Base-by-base conservation (phyloP, 37 sponge, comb jelly and placozoan genomes). In the Bolinopsis microptera region DNA sequence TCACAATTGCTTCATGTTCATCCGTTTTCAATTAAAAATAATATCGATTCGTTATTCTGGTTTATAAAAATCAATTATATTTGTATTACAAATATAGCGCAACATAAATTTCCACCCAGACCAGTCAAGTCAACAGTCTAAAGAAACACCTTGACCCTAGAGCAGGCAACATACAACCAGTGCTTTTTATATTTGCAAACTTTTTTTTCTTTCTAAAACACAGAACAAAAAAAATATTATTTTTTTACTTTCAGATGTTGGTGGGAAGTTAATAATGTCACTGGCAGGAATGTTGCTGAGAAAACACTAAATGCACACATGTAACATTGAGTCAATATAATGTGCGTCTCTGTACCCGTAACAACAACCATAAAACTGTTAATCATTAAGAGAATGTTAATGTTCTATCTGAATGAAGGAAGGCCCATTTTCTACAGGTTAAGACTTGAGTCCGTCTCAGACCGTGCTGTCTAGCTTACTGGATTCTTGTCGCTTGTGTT, bases 11-110 rank as follows among this genome's bases (percentile, higher is more conserved):
- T n/a, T n/a, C n/a, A n/a, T n/a, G n/a, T n/a, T n/a, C n/a, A n/a
- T n/a, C n/a, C n/a, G n/a, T n/a, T n/a, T n/a, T n/a, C n/a, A n/a
- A n/a, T n/a, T n/a, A n/a, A n/a, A n/a, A 48, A 48, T 48, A 48
- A 48, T 48, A 48, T 48, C 13, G 13, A 48, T 48, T 5, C 61
- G 5, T 48, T 48, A 13, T 48, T 48, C 61, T 48, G 61, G 80
- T 77, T 77, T 77, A 77, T 77, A 77, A 77, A 77, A 77, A 77
- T 77, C 80, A 77, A 77, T 77, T 77, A 77, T 77, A 77, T 77
- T 77, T 77, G 80, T 77, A 77, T 32, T 77, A 77, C 80, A 77
- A 77, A 77, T 77, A 77, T 77, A 77, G 80, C 80, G 80, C 37
- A 77, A 77, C 80, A 77, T 77, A 35, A 33, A 77, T 27, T 25